Evolutionary conservation across 2,797 vertebrate genomes (phyloP).

Genomic region (Phalloptychus januarius): DNA sequence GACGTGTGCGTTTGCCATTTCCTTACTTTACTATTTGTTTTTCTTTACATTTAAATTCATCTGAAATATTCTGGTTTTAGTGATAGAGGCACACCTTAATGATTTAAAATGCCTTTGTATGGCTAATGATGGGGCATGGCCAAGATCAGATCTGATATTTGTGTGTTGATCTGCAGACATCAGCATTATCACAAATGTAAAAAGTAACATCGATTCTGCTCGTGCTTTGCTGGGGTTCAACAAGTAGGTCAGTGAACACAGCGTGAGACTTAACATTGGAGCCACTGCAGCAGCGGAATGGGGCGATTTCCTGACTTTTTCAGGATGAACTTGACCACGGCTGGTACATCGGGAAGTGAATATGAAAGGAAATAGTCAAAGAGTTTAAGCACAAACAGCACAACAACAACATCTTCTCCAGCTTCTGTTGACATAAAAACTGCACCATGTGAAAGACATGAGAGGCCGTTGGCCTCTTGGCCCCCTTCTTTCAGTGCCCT

Average conservation of each 20-base stretch:
- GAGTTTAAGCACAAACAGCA: neutral
- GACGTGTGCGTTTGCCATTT: neutral
- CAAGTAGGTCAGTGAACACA: slow-evolving; percentile 43
- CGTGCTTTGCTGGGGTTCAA: slow-evolving; percentile 19
- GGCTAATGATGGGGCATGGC: neutral
- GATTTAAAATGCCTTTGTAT: neutral
- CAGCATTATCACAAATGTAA: neutral
- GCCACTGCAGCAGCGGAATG: neutral
- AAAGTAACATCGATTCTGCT: slow-evolving; percentile 17
- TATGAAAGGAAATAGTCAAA: neutral
- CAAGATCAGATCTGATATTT: slow-evolving; percentile 13
- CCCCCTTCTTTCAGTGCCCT: neutral
- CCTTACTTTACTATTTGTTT: neutral
- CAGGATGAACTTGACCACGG: neutral
- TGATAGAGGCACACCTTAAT: neutral
- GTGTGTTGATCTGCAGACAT: slow-evolving; percentile 24
- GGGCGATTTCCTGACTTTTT: neutral
- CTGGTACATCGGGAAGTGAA: neutral
- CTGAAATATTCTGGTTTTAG: neutral
- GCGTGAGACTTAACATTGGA: slow-evolving; percentile 16
- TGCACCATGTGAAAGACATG: neutral
- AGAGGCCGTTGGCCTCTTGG: slow-evolving; percentile 5
- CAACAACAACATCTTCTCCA: neutral
- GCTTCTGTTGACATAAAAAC: slow-evolving; percentile 1
- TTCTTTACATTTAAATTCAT: neutral